A percentile compares a stretch with the other conserved stretches of the same genome.
Evolutionary conservation across 2,797 vertebrate species (phyloP).

Genomic region (Todus mexicanus): DNA sequence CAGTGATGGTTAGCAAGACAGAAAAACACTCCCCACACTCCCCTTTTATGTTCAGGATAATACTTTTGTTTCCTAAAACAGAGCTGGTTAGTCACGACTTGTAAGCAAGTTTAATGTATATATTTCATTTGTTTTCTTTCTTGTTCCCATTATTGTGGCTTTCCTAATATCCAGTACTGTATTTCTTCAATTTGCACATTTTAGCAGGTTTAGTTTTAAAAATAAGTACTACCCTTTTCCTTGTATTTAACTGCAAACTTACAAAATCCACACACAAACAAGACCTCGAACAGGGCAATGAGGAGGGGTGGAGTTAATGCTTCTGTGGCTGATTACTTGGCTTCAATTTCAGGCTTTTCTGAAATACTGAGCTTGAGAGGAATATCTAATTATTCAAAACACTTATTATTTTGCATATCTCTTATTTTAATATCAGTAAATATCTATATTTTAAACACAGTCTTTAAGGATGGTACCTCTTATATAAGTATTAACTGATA

Average conservation of each 20-base stretch:
- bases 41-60: background rate
- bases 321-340: background rate
- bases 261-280: background rate
- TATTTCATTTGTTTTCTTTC: background rate
- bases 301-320: background rate
- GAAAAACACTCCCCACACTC: fast-evolving
- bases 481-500: background rate
- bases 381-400: background rate
- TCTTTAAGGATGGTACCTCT: background rate
- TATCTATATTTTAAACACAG: background rate
- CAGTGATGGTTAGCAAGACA: background rate
- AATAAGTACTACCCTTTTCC: background rate
- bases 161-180: background rate
- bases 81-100: background rate
- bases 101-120: background rate
- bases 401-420: background rate
- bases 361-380: background rate
- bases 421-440: background rate
- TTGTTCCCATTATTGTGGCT: background rate
- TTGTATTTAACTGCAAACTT: background rate
- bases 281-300: background rate
- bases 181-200: background rate
- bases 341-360: background rate
- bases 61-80: background rate
- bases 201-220: background rate